phyloP scores from a whole-genome alignment of 2,113 vertebrate genomes.

The Himantopus leucocephalus region DNA sequence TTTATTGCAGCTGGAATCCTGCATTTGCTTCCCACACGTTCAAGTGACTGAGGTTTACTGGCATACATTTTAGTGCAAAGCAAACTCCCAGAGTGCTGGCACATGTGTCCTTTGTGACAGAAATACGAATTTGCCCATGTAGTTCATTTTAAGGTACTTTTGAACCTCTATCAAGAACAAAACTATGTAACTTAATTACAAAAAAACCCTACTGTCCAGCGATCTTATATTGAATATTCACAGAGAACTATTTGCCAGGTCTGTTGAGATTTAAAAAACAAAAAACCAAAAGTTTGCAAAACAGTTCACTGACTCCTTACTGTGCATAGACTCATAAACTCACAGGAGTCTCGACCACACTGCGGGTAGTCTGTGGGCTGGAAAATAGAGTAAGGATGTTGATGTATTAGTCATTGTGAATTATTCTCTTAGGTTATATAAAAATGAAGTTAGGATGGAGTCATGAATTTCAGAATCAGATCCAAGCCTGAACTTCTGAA shows the following conservation, averaged over 20 bases:
- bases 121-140: neutral
- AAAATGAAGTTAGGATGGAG: neutral
- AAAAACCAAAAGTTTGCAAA: neutral
- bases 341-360: neutral
- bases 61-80: neutral
- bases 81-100: neutral
- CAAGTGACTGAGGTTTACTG: neutral
- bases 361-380: neutral
- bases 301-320: neutral
- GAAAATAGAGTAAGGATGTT: neutral
- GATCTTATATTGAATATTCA: neutral
- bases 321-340: neutral
- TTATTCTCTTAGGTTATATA: neutral
- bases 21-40: neutral
- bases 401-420: neutral
- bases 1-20: slow-evolving; percentile 39
- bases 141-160: neutral
- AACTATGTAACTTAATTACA: neutral
- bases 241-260: neutral
- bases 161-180: neutral
- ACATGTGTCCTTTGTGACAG: neutral
- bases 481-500: neutral
- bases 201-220: neutral
- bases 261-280: neutral
- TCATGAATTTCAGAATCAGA: neutral